Percentiles rank a stretch among this genome's conserved stretches.
These are phyloP conservation scores for Caenorhabditis sp. DNA, from an alignment of 2,888 invertebrate species.

Conservation along the genomic window DNA sequence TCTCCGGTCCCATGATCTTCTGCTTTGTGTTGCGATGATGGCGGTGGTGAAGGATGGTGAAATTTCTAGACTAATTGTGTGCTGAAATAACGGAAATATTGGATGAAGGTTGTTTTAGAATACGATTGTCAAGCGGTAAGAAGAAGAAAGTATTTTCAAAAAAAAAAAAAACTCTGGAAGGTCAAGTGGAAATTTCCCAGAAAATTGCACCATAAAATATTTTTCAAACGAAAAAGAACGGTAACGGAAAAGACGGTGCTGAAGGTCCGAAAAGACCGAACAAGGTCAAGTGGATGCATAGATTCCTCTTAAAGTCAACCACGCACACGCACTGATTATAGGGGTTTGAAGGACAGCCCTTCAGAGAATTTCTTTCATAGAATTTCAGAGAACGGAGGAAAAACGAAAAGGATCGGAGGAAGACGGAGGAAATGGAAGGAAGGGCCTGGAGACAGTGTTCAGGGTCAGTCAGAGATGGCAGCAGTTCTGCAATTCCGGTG, in stretches of 20 bases:
- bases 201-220: no score
- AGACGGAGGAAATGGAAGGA: neutral
- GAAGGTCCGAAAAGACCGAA: neutral
- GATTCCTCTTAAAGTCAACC: neutral
- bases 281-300: neutral
- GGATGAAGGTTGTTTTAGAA: no score
- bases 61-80: conserved; percentile 40
- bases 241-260: neutral
- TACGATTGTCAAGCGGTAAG: no score
- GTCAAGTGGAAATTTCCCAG: no score
- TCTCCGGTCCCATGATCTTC: conserved; percentile 39
- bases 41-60: no score
- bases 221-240: neutral
- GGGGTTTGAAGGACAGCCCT: no score
- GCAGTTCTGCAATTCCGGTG: conserved; percentile 37
- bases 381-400: neutral
- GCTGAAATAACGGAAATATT: conserved; percentile 18
- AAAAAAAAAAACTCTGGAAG: no score
- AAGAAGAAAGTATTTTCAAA: no score
- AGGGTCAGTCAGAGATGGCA: conserved; percentile 29
- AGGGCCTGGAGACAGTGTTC: neutral
- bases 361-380: no score
- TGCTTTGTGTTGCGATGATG: no score
- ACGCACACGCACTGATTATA: no score
- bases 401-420: neutral